Evolutionary conservation across 2,113 vertebrate genomes (phyloP).

Genomic region (Pagrus major): DNA sequence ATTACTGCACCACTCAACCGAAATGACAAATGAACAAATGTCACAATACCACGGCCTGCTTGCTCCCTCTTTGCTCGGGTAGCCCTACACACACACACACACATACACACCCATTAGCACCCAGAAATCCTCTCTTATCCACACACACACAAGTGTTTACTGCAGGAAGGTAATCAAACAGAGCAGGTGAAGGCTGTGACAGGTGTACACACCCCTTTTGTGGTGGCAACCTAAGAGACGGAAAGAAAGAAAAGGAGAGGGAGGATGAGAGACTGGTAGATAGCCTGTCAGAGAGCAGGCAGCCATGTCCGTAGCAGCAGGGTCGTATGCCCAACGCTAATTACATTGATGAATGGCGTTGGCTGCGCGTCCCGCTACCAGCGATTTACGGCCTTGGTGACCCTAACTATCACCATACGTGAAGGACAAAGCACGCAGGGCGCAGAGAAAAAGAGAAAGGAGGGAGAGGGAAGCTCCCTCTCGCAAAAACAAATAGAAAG

Average conservation of each 20-base stretch:
- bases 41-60: constrained; percentile 45
- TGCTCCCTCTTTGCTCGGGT: constrained; percentile 24
- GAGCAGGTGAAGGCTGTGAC: constrained; percentile 48
- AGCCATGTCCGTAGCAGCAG: constrained; percentile 78
- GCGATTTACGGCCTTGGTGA: constrained; percentile 79
- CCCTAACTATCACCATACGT: constrained; percentile 68
- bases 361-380: constrained; percentile 59
- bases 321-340: constrained; percentile 79
- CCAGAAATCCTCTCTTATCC: neutral
- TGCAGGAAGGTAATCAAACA: constrained; percentile 38
- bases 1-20: constrained; percentile 76
- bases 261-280: constrained; percentile 51
- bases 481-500: neutral
- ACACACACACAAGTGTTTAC: constrained; percentile 26
- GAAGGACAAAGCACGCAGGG: constrained; percentile 70
- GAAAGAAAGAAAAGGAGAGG: constrained; percentile 6
- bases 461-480: neutral
- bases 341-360: constrained; percentile 85
- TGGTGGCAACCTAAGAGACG: constrained; percentile 13
- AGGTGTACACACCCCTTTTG: constrained; percentile 33
- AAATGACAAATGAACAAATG: constrained; percentile 78
- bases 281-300: constrained; percentile 76
- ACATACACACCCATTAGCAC: constrained; percentile 18
- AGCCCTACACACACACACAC: constrained; percentile 5
- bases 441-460: constrained; percentile 15